Evolutionary conservation across 1,140 invertebrate genomes (phyloP).

Genomic region (Atta colombica): DNA sequence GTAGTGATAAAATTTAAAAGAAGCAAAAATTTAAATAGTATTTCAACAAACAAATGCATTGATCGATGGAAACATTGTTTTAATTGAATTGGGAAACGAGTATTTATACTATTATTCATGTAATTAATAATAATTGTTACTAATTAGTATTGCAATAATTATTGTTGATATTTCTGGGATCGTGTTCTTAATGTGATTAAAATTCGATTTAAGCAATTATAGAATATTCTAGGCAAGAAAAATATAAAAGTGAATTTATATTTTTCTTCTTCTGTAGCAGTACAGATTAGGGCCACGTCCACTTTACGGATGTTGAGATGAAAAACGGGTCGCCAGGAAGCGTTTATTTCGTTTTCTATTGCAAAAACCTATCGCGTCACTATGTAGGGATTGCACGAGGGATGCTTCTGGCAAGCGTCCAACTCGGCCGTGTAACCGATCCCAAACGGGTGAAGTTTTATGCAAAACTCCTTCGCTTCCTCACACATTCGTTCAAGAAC

Average conservation of each 20-base stretch:
- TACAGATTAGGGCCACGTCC: background rate
- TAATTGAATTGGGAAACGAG: no score
- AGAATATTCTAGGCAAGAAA: background rate
- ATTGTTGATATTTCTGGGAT: background rate
- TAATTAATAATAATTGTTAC: background rate
- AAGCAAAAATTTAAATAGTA: no score
- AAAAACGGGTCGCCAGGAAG: slow-evolving; percentile 9
- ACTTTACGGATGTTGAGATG: slow-evolving; percentile 19
- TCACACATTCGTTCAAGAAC: background rate
- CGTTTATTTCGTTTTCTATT: slow-evolving; percentile 42
- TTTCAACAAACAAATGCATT: no score
- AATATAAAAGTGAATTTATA: no score
- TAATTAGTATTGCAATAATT: background rate
- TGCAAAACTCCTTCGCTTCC: slow-evolving; percentile 25
- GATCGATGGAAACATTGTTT: no score
- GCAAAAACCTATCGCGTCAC: background rate
- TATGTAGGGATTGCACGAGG: background rate
- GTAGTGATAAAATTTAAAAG: no score
- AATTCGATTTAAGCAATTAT: background rate
- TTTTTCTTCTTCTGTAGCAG: background rate
- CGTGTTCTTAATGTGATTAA: background rate
- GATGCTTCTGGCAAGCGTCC: slow-evolving; percentile 34
- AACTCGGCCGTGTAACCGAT: slow-evolving; percentile 38
- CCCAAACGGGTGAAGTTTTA: background rate
- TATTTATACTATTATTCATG: background rate